Conservation (phyloP, 2,113 vertebrate species). For the Irena cyanogastra region DNA sequence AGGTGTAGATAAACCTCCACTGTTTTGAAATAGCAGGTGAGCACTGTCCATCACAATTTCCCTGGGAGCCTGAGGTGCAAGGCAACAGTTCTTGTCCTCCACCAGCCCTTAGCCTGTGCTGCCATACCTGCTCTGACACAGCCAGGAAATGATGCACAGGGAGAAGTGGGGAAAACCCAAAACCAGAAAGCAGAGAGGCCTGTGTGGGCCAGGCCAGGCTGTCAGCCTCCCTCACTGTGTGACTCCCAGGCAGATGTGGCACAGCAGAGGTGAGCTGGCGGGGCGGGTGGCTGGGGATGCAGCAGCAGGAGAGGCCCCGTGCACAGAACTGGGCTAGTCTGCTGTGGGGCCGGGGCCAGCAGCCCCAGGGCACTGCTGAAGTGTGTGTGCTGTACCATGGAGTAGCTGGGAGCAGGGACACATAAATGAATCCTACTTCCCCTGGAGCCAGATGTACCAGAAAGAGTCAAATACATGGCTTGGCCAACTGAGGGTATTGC, state of each 20-base stretch:
- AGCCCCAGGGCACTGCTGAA: background rate
- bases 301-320: accelerated
- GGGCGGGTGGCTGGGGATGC: background rate
- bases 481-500: background rate
- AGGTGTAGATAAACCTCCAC: background rate
- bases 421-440: background rate
- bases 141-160: background rate
- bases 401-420: background rate
- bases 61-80: background rate
- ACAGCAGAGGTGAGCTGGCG: background rate
- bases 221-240: background rate
- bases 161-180: background rate
- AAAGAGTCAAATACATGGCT: background rate
- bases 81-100: background rate
- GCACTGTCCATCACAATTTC: accelerated
- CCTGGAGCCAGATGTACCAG: background rate
- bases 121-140: background rate
- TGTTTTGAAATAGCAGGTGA: background rate
- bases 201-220: background rate
- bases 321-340: background rate
- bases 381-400: background rate
- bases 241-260: background rate
- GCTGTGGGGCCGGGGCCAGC: background rate
- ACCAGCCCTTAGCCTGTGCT: background rate
- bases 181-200: background rate